phyloP scores from a whole-genome alignment of 2,797 vertebrate species.

The Heteromormyrus szaboi region DNA sequence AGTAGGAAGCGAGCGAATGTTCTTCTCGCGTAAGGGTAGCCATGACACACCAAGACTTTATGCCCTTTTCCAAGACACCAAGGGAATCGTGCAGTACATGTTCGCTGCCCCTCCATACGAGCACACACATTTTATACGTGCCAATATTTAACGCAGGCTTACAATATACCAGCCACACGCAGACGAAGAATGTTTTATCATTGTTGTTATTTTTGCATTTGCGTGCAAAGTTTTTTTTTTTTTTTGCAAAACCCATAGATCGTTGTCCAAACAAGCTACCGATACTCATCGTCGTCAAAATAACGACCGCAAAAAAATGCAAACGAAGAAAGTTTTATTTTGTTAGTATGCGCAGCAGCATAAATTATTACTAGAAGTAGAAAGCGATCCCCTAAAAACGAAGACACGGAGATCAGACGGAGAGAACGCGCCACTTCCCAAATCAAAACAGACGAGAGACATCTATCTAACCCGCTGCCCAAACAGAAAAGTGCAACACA shows the following conservation, averaged over 20 bases:
- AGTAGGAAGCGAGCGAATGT: slow-evolving; percentile 21
- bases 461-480: slow-evolving; percentile 27
- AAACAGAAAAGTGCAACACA: slow-evolving; percentile 16
- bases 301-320: not conserved
- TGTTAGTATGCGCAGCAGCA: not conserved
- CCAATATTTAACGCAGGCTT: not conserved
- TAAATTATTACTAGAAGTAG: not conserved
- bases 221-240: not conserved
- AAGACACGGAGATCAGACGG: not conserved
- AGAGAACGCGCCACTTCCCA: slow-evolving; percentile 30
- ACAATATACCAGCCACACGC: not conserved
- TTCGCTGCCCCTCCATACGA: not conserved
- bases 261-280: not conserved
- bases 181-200: not conserved
- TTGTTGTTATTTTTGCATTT: not conserved
- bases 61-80: slow-evolving; percentile 11
- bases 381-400: not conserved
- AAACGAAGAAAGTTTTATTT: not conserved
- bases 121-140: not conserved
- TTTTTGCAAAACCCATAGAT: not conserved
- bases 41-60: slow-evolving; percentile 28
- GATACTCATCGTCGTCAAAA: not conserved
- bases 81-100: slow-evolving; percentile 12
- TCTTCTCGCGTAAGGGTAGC: slow-evolving; percentile 27
- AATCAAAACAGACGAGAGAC: slow-evolving; percentile 48